Percentiles rank a stretch among this genome's conserved stretches.
Evolutionary conservation across 1,140 invertebrate genomes (phyloP).

Genomic region (Samia ricini): DNA sequence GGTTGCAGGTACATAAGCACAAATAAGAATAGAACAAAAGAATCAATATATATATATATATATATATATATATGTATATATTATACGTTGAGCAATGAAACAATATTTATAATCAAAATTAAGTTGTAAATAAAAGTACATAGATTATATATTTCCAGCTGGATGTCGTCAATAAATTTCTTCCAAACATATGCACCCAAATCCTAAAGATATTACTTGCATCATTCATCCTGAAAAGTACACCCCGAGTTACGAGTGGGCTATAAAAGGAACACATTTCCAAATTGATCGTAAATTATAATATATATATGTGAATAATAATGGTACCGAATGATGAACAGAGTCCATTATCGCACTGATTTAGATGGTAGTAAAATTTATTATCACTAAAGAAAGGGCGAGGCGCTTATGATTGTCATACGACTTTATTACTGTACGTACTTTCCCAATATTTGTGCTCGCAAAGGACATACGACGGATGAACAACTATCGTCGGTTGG

Average conservation of each 20-base stretch:
- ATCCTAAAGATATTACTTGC: background rate
- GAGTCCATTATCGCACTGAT: conserved; percentile 25
- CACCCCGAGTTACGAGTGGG: background rate
- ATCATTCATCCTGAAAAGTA: background rate
- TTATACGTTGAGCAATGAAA: too few relatives aligned
- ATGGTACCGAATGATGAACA: conserved; percentile 23
- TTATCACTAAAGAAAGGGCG: conserved; percentile 8
- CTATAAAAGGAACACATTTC: conserved; percentile 48
- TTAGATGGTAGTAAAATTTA: conserved; percentile 24
- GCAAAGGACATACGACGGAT: background rate
- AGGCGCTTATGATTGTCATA: background rate
- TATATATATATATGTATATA: too few relatives aligned
- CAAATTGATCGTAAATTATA: conserved; percentile 66
- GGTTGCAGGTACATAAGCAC: background rate
- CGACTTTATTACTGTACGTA: background rate
- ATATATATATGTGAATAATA: conserved; percentile 41
- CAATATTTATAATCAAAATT: too few relatives aligned
- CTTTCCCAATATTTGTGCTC: background rate
- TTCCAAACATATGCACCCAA: background rate
- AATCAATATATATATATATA: background rate
- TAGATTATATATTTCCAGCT: too few relatives aligned
- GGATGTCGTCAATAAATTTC: too few relatives aligned
- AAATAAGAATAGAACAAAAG: background rate
- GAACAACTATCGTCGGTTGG: too few relatives aligned
- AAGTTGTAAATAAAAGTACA: too few relatives aligned